Base-by-base conservation (phyloP, 2,888 invertebrate genomes). In the Agrochola macilenta region DNA sequence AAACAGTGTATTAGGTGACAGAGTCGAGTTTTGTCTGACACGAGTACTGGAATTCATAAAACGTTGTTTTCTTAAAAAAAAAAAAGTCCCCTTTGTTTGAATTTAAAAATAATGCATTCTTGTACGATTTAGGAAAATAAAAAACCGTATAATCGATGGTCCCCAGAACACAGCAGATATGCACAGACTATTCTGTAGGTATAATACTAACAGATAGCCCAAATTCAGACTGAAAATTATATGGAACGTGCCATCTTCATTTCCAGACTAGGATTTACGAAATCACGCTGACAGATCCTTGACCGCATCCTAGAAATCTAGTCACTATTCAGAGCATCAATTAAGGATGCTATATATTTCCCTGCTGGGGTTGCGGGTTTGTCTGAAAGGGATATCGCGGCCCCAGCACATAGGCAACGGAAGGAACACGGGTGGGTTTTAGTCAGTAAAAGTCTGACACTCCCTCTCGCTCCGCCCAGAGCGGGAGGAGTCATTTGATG, bases 181-280 rank as follows among this genome's bases (percentile, higher is more conserved):
- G 46, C 35, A 3, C 5, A 35, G 35, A 35, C 35, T 35, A 35
- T 35, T 35, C 35, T 35, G 35, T 35, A 35, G 35, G 35, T 35
- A 35, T 35, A 35, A 35, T 35, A 35, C 35, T 35, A 35, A 35
- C 35, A 35, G 4, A 5, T 39, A 17, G 2, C 4, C 5, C 5
- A 35, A 65, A 66, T 26, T 0, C 14, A 26, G n/a, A 23, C 54
- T 3, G 12, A 23, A 46, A 23, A 63, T 61, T 43, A 75, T 61
- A 9, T 35, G 2, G 9, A 69, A 79, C 69, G 69, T 76, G 69
- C 11, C 20, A 35, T 39, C 9, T 39, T 26, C 17, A 12, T 5
- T 68, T 35, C 17, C 17, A 57, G 46, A 76, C 49, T 58, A 57
- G 12, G 9, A 46, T 79, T 57, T 26, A n/a, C 30, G 12, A 52